Base-by-base conservation (phyloP, 2,113 vertebrate species). In the Hucho hucho region DNA sequence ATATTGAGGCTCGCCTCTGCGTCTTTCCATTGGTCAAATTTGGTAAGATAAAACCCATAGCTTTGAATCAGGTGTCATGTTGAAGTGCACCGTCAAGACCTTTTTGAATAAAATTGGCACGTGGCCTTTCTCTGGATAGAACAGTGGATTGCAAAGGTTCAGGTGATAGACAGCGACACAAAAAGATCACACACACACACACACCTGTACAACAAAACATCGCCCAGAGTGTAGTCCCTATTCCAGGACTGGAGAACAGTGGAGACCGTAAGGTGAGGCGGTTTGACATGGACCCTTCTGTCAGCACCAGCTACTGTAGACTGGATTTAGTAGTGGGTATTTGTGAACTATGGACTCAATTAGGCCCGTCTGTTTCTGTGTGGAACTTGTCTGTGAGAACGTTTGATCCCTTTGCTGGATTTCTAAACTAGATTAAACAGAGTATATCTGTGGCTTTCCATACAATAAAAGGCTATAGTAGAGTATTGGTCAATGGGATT, bases 141-240 rank as follows among this genome's bases (percentile, higher is more conserved):
- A 32, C 13, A 7, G 13, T 69, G 77, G 64, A 64, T 47, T 65
- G 53, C 64, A 74, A 80, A 80, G 5, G 61, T 64, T 25, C 61
- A 82, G 64, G 70, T 75, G 65, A 74, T 61, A 85, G 76, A 87
- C 53, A n/a, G 74, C 13, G 13, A 88, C 80, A 87, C 76, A 75
- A 5, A 76, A 22, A 74, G 37, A 43, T 43, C 7, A 11, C 9
- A 3, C 28, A 46, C 59, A 47, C n/a, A n/a, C n/a, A 59, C 25
- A 46, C 59, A 47, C 6, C 29, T 72, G 84, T 74, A 72, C 77
- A 88, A 74, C 59, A 79, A 66, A 24, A 61, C 18, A 78, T 75
- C 49, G 26, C 59, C 58, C 43, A 79, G 32, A 47, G 53, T 59
- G 16, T 56, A 47, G 68, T 49, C 68, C 24, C 14, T 12, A 14